A percentile compares a stretch with the other conserved stretches of the same genome.
These are phyloP conservation scores for Dipodomys spectabilis DNA, from an alignment of 2,113 vertebrate genomes.

Conservation along the genomic window DNA sequence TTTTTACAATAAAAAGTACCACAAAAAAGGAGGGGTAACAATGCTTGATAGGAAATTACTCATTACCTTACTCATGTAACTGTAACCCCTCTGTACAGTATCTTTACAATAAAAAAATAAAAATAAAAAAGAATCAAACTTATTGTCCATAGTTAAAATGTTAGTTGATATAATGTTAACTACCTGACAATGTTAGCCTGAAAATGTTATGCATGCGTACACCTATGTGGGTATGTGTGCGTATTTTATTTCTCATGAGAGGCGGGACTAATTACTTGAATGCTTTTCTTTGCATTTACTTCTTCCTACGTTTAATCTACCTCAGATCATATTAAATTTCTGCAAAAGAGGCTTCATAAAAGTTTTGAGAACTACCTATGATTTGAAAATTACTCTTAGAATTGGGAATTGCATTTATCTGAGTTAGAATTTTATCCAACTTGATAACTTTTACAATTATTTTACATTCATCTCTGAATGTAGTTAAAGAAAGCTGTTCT, in stretches of 20 bases:
- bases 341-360: constrained; percentile 17
- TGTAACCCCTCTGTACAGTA: no score
- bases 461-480: constrained; percentile 45
- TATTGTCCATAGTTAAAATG: neutral
- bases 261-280: neutral
- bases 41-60: no score
- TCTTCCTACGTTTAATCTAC: neutral
- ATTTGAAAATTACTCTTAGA: constrained; percentile 41
- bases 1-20: no score
- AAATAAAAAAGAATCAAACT: neutral
- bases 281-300: neutral
- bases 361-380: neutral
- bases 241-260: neutral
- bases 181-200: neutral
- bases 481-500: neutral
- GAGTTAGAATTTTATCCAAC: constrained; percentile 24
- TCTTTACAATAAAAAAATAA: no score
- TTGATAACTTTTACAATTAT: neutral
- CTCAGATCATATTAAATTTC: constrained; percentile 33
- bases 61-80: no score
- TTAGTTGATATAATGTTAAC: neutral
- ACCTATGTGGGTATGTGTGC: no score
- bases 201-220: no score
- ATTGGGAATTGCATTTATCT: neutral
- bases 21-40: no score